Evolutionary conservation across 2,797 vertebrate species (phyloP).

Genomic region (Mus spretus): DNA sequence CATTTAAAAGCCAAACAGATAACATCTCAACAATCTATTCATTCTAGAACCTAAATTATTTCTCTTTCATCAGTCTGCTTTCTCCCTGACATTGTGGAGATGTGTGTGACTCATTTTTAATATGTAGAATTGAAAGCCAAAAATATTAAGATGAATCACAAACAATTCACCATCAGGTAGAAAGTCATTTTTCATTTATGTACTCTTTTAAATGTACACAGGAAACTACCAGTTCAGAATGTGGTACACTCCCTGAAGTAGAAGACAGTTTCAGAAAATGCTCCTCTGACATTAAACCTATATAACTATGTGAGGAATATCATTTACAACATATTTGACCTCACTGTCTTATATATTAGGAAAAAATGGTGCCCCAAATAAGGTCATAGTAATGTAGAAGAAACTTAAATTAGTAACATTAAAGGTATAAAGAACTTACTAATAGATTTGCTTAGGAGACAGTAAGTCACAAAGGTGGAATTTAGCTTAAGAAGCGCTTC

Average conservation of each 20-base stretch:
- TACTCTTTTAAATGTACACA: background rate
- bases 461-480: background rate
- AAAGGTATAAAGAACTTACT: background rate
- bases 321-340: background rate
- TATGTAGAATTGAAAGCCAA: background rate
- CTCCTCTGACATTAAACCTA: background rate
- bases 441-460: background rate
- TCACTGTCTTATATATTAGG: background rate
- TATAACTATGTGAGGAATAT: background rate
- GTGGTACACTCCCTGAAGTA: background rate
- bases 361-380: background rate
- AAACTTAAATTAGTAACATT: background rate
- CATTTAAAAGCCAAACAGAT: background rate
- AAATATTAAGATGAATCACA: slow-evolving; percentile 38
- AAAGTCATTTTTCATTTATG: background rate
- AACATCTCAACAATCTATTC: background rate
- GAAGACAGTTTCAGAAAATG: background rate
- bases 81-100: background rate
- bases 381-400: background rate
- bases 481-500: background rate
- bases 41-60: background rate
- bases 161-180: background rate
- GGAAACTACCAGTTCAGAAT: background rate
- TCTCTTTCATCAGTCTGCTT: background rate
- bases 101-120: slow-evolving; percentile 4